Evolutionary conservation across 2,113 vertebrate genomes (phyloP).

Genomic region (Gobiocypris rarus): DNA sequence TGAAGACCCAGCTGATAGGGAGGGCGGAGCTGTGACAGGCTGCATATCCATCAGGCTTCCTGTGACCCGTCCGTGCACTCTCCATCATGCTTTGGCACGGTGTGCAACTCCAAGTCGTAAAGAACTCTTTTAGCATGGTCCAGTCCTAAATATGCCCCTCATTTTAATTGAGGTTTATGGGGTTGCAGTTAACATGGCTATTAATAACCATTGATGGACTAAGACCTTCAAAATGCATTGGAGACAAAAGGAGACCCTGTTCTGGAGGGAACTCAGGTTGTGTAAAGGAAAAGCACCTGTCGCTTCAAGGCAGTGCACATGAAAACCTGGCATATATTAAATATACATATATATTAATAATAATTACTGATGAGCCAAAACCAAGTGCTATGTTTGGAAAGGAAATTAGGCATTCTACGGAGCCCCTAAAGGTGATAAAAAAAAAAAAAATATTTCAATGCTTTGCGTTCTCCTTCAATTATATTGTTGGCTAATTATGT

Average conservation of each 20-base stretch:
- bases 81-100: conserved; percentile 61
- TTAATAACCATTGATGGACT: conserved; percentile 67
- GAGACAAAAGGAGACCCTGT: conserved; percentile 22
- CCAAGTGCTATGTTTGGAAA: too few species aligned
- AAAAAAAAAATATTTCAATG: too few species aligned
- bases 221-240: conserved; percentile 51
- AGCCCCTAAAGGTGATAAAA: too few species aligned
- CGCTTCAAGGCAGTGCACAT: background rate
- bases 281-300: background rate
- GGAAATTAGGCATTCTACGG: too few species aligned
- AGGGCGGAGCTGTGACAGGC: conserved; percentile 28
- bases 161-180: conserved; percentile 68
- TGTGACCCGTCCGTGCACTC: conserved; percentile 47
- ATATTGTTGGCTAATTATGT: too few species aligned
- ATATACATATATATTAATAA: too few species aligned
- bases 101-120: conserved; percentile 61
- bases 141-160: conserved; percentile 49
- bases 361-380: background rate
- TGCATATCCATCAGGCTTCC: conserved; percentile 65
- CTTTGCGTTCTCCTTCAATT: too few species aligned
- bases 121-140: conserved; percentile 53
- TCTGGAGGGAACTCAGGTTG: conserved; percentile 16
- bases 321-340: background rate
- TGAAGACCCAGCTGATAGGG: conserved; percentile 59
- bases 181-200: conserved; percentile 63